Conservation (phyloP, 1,140 invertebrate genomes). For the Drosophila sproati region DNA sequence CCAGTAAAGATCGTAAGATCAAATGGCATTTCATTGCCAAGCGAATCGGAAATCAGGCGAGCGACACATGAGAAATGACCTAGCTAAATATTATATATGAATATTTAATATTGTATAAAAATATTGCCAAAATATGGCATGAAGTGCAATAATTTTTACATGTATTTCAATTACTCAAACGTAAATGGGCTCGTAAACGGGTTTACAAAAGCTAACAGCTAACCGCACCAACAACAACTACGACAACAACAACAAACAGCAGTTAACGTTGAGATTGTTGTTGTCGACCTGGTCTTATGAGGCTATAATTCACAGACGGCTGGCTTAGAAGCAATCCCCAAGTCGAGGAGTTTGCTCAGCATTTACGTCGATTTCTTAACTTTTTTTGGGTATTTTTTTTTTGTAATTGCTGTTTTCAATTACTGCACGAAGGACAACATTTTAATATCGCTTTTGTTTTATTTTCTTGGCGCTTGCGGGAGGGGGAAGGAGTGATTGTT, state of each 20-base stretch:
- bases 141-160: constrained; percentile 73
- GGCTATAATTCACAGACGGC: constrained; percentile 76
- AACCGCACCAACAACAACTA: too few relatives aligned
- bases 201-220: constrained; percentile 60
- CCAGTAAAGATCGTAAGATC: constrained; percentile 68
- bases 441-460: constrained; percentile 48
- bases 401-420: constrained; percentile 57
- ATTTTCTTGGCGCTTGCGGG: not conserved
- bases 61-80: constrained; percentile 62
- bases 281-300: constrained; percentile 22
- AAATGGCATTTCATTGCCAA: constrained; percentile 75
- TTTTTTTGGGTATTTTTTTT: not conserved
- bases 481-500: not conserved
- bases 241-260: not conserved
- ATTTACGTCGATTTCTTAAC: constrained; percentile 54
- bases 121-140: constrained; percentile 69
- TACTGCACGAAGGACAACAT: constrained; percentile 65
- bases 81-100: constrained; percentile 49
- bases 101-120: constrained; percentile 32
- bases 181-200: constrained; percentile 27
- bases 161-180: constrained; percentile 70
- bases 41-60: constrained; percentile 66
- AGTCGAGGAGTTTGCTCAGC: constrained; percentile 47
- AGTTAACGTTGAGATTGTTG: constrained; percentile 1
- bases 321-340: constrained; percentile 64